Conservation (phyloP, 1,140 invertebrate species). For the Bactericera cockerelli region DNA sequence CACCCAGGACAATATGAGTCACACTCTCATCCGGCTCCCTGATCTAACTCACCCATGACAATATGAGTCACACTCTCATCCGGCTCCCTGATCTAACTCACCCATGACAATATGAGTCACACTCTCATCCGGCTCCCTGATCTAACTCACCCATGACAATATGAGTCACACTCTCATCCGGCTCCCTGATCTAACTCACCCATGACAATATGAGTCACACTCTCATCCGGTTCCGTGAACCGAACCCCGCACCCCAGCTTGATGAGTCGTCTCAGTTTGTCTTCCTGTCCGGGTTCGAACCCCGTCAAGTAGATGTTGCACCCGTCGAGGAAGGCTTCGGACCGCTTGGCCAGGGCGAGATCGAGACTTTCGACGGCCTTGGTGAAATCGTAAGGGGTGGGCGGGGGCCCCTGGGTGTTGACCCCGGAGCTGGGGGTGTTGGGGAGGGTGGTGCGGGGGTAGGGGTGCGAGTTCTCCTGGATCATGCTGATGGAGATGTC, state of each 20-base stretch:
- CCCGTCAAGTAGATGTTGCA: conserved; percentile 56
- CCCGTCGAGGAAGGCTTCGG: conserved; percentile 66
- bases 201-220: conserved; percentile 63
- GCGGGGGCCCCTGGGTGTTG: background rate
- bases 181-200: conserved; percentile 32
- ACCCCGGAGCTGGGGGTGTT: background rate
- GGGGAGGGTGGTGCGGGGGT: background rate
- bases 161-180: no score
- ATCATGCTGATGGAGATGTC: conserved; percentile 7
- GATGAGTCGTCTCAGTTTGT: conserved; percentile 60
- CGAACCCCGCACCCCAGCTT: conserved; percentile 66
- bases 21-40: no score
- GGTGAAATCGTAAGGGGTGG: background rate
- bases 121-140: no score
- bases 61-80: no score
- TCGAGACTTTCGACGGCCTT: background rate
- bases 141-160: no score
- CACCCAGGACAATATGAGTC: no score
- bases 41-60: no score
- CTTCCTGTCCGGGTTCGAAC: conserved; percentile 41
- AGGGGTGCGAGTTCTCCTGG: background rate
- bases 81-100: no score
- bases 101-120: no score
- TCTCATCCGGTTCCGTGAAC: conserved; percentile 53
- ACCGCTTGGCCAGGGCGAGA: conserved; percentile 38